Conservation (phyloP, 2,888 invertebrate genomes). For the Parelbella ahira region DNA sequence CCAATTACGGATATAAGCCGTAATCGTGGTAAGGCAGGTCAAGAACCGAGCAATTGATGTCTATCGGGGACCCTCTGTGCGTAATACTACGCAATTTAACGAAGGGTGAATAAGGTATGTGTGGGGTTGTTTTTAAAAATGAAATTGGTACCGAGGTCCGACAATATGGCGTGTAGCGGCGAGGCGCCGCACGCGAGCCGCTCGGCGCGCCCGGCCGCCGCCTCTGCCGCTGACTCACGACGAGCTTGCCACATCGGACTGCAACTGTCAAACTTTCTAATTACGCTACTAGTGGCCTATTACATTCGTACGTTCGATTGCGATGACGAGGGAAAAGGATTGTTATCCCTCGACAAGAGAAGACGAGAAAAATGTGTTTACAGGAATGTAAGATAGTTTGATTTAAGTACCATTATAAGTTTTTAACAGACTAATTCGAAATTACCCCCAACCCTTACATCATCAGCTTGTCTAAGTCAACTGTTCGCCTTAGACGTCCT, state of each 20-base stretch:
- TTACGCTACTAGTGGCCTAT: too few species aligned
- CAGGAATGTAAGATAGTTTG: too few species aligned
- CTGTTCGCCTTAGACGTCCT: too few species aligned
- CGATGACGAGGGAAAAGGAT: too few species aligned
- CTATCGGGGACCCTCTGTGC: conserved; percentile 27
- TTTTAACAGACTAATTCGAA: too few species aligned
- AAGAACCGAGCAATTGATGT: conserved; percentile 29
- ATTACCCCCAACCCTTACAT: too few species aligned
- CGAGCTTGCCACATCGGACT: conserved; percentile 21
- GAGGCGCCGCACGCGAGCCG: conserved; percentile 39
- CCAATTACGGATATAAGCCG: too few species aligned
- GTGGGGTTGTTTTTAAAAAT: conserved; percentile 30
- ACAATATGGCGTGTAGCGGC: conserved; percentile 27
- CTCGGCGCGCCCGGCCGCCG: conserved; percentile 33
- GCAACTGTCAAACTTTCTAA: conserved; percentile 32
- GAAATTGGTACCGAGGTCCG: conserved; percentile 27
- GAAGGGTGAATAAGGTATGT: conserved; percentile 25
- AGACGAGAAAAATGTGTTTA: too few species aligned
- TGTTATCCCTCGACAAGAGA: too few species aligned
- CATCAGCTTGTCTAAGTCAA: too few species aligned
- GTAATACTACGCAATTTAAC: conserved; percentile 34
- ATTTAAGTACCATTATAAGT: too few species aligned
- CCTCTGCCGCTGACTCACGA: conserved; percentile 26
- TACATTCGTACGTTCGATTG: too few species aligned
- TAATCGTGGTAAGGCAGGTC: conserved; percentile 37